Percentiles rank a stretch among this genome's conserved stretches.
These are phyloP conservation scores for Brachyptera risi DNA, from an alignment of 2,888 invertebrate genomes.

Conservation along the genomic window DNA sequence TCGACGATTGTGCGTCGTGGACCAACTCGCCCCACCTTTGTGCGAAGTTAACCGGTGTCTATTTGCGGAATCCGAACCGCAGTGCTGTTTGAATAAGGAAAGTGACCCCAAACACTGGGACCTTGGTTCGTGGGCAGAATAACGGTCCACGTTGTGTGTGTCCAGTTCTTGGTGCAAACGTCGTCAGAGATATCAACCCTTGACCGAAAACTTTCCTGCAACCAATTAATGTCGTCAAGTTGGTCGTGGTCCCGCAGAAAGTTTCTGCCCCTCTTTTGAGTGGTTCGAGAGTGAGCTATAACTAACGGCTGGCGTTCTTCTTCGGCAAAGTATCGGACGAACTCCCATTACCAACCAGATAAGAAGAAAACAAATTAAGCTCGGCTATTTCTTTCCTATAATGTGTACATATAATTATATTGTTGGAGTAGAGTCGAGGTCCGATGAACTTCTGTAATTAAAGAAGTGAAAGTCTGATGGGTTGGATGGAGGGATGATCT, in stretches of 20 bases:
- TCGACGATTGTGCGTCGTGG: not conserved
- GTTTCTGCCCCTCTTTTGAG: slow-evolving; percentile 16
- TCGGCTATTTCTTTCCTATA: not conserved
- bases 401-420: not conserved
- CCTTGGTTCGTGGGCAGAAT: not conserved
- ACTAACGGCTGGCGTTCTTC: slow-evolving; percentile 7
- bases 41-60: slow-evolving; percentile 29
- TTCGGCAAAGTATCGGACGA: slow-evolving; percentile 10
- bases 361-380: slow-evolving; percentile 17
- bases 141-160: not conserved
- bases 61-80: slow-evolving; percentile 20
- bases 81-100: slow-evolving; percentile 19
- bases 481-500: not conserved
- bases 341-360: slow-evolving; percentile 17
- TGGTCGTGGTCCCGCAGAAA: slow-evolving; percentile 17
- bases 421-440: not conserved
- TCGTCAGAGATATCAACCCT: slow-evolving; percentile 19
- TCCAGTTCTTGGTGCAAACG: slow-evolving; percentile 6
- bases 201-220: slow-evolving; percentile 20
- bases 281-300: slow-evolving; percentile 5
- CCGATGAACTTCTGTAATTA: not conserved
- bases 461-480: not conserved
- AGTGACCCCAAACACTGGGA: not conserved
- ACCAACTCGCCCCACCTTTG: slow-evolving; percentile 22
- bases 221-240: slow-evolving; percentile 22